Evolutionary conservation across 2,113 vertebrate genomes (phyloP).

Genomic region (Ellobius talpinus): DNA sequence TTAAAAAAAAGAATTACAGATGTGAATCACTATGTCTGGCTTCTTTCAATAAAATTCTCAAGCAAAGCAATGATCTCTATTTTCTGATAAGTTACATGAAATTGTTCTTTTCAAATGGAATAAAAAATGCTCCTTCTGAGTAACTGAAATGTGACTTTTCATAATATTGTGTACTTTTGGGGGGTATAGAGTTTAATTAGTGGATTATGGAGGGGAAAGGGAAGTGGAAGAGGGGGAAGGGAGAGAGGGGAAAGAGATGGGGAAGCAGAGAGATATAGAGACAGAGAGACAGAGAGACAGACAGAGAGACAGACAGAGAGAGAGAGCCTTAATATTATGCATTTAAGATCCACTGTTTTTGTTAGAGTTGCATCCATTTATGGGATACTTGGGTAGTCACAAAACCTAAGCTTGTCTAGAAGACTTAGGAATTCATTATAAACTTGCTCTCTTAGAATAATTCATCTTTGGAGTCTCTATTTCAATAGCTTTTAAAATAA

Average conservation of each 20-base stretch:
- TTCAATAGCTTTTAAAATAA: background rate
- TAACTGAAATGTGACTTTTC: background rate
- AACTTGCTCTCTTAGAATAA: background rate
- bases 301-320: too few species aligned
- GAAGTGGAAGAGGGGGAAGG: too few species aligned
- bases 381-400: background rate
- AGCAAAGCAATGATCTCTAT: background rate
- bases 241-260: too few species aligned
- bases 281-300: too few species aligned
- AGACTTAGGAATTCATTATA: background rate
- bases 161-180: too few species aligned
- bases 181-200: too few species aligned
- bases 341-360: background rate
- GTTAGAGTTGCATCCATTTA: background rate
- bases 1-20: background rate
- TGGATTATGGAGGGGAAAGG: too few species aligned
- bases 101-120: background rate
- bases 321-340: background rate
- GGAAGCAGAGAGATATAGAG: too few species aligned
- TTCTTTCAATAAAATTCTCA: background rate
- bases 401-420: background rate
- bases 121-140: background rate
- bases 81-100: constrained; percentile 3
- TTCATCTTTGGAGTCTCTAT: background rate
- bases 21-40: background rate